Conservation (phyloP, 2,888 invertebrate genomes). For the Cotesia congregata region DNA sequence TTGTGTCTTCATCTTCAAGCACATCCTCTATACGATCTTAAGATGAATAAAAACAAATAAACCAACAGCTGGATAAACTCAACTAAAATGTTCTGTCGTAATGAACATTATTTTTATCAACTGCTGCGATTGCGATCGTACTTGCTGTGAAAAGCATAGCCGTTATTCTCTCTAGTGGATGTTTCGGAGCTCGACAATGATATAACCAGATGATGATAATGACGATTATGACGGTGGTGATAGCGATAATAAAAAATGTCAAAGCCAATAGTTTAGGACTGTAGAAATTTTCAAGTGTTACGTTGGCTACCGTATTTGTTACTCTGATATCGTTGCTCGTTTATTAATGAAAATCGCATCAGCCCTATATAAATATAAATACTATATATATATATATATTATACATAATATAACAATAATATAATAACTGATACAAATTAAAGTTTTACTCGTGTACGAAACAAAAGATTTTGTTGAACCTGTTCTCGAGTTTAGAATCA, state of each 20-base stretch:
- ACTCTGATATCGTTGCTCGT: conserved; percentile 3
- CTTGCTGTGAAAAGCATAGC: conserved; percentile 1
- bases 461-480: neutral
- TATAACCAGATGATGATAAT: neutral
- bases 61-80: neutral
- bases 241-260: neutral
- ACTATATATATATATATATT: too few relatives aligned
- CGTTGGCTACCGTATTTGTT: conserved; percentile 6
- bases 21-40: conserved; percentile 66
- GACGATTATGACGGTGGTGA: neutral
- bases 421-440: neutral
- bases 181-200: neutral
- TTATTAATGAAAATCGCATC: neutral
- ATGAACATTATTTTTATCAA: neutral
- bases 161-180: neutral
- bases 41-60: conserved; percentile 47
- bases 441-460: neutral
- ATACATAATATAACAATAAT: neutral
- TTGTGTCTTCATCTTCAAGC: conserved; percentile 59
- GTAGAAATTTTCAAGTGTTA: neutral
- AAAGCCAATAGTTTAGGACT: conserved; percentile 5
- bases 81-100: neutral
- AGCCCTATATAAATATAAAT: neutral
- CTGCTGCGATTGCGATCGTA: neutral
- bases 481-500: neutral